These are phyloP conservation scores for Kryptolebias ocellatus DNA, from an alignment of 2,797 vertebrate species.

Conservation along the genomic window DNA sequence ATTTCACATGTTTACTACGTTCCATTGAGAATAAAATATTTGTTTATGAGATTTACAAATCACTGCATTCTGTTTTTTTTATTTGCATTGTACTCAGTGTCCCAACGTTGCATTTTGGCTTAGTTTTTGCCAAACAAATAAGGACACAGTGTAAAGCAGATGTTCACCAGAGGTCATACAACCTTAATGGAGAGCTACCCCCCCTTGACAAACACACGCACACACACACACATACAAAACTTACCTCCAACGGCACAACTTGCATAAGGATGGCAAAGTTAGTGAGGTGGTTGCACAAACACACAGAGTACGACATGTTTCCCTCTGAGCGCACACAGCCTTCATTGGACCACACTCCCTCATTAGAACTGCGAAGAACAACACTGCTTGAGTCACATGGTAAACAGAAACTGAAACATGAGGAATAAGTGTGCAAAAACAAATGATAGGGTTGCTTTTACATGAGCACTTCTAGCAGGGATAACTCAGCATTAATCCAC, in stretches of 20 bases:
- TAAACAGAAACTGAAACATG: not conserved
- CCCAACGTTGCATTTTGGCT: too few species aligned
- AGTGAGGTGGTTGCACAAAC: slow-evolving; percentile 95
- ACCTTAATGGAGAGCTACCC: too few species aligned
- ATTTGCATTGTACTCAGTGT: too few species aligned
- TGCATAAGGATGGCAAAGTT: slow-evolving; percentile 99
- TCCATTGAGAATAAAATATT: too few species aligned
- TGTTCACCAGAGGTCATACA: too few species aligned
- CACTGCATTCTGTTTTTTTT: too few species aligned
- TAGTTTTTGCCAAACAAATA: too few species aligned
- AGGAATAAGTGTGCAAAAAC: slow-evolving; percentile 1
- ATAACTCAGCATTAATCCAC: slow-evolving; percentile 28
- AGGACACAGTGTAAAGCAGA: too few species aligned
- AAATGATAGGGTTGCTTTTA: slow-evolving; percentile 2
- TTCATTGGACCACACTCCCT: slow-evolving; percentile 89
- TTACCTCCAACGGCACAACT: slow-evolving; percentile 94
- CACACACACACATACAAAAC: slow-evolving; percentile 17
- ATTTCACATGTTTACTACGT: too few species aligned
- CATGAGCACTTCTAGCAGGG: slow-evolving; percentile 25
- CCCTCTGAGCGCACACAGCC: slow-evolving; percentile 88
- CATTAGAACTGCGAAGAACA: slow-evolving; percentile 83
- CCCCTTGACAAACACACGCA: too few species aligned
- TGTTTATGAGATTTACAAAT: too few species aligned
- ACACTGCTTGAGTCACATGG: slow-evolving; percentile 15
- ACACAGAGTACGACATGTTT: slow-evolving; percentile 89